Percentiles rank a stretch among this genome's conserved stretches.
These are phyloP conservation scores for Lagorchestes hirsutus DNA, from an alignment of 2,797 vertebrate genomes.

Conservation along the genomic window DNA sequence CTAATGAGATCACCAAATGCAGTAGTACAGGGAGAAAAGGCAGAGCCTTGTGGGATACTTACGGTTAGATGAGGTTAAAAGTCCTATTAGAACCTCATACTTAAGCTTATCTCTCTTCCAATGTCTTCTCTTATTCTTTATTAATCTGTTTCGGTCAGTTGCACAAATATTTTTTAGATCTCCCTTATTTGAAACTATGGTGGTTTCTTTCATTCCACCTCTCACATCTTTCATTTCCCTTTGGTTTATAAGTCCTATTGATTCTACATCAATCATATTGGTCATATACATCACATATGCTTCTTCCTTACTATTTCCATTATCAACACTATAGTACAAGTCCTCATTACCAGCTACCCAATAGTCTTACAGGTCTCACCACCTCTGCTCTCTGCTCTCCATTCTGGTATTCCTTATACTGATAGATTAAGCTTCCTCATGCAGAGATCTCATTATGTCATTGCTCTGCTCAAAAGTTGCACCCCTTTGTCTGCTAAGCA, in stretches of 20 bases:
- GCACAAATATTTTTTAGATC: neutral
- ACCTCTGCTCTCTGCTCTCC: neutral
- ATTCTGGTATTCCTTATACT: neutral
- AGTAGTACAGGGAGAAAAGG: neutral
- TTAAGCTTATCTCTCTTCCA: neutral
- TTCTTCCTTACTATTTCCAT: neutral
- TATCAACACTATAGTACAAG: fast-evolving
- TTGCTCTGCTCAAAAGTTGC: neutral
- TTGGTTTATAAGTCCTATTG: neutral
- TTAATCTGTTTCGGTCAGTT: neutral
- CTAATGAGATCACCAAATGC: too few species aligned
- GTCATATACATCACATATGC: neutral
- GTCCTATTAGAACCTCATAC: too few species aligned
- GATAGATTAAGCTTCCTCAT: neutral
- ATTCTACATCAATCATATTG: neutral
- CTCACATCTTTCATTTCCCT: neutral
- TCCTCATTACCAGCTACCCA: neutral
- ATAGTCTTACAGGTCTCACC: too few species aligned
- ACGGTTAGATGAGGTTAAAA: neutral
- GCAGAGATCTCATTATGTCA: neutral
- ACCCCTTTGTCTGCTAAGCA: neutral
- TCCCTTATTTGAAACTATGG: slow-evolving; percentile 15
- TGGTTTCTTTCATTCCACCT: neutral
- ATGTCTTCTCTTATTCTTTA: neutral
- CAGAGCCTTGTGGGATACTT: neutral